Base-by-base conservation (phyloP, 2,113 vertebrate genomes). In the Anhinga rufa region DNA sequence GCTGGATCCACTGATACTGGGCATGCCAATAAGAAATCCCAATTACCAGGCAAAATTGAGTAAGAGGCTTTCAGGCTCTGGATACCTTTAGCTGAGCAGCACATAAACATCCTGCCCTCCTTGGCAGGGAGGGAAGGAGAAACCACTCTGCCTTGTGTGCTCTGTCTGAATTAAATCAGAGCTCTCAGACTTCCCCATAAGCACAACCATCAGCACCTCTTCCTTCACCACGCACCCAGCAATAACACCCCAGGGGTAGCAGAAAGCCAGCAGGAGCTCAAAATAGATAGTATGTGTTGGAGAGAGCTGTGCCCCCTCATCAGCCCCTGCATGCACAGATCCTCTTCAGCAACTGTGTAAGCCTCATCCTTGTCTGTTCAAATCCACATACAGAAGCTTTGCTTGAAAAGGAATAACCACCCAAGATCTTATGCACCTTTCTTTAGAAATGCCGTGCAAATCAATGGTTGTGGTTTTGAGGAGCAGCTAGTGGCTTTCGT, bases 21-120 rank as follows among this genome's bases (percentile, higher is more conserved):
- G 77, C 58, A 8, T 74, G 69, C 62, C 76, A 62, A 36, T 19
- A 78, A 93, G 70, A 80, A 95, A 91, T 66, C 51, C 69, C 62
- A 91, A 62, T 58, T 58, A 79, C 82, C 74, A 12, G 71, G 55
- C 48, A 76, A 48, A 86, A 60, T 2, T 82, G 69, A 76, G 87
- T 65, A 93, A 86, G 66, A 90, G 74, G 49, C 93, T 86, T 71
- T 60, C 55, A 93, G 82, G 86, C 55, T 72, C 49, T 1, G 9
- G 18, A 46, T 85, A 77, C 55, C 68, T 85, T 44, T 55, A 71
- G 86, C 51, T 26, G 40, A 86, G 86, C 48, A 82, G 89, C 29
- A 52, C 32, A 8, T 46, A 92, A 71, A 70, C 87, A 84, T 94
- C 90, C 95, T 95, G 82, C 62, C 31, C 34, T 24, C n/a, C 58